A percentile compares a stretch with the other conserved stretches of the same genome.
These are phyloP conservation scores for Rafetus swinhoei DNA, from an alignment of 2,113 vertebrate genomes.

Conservation along the genomic window DNA sequence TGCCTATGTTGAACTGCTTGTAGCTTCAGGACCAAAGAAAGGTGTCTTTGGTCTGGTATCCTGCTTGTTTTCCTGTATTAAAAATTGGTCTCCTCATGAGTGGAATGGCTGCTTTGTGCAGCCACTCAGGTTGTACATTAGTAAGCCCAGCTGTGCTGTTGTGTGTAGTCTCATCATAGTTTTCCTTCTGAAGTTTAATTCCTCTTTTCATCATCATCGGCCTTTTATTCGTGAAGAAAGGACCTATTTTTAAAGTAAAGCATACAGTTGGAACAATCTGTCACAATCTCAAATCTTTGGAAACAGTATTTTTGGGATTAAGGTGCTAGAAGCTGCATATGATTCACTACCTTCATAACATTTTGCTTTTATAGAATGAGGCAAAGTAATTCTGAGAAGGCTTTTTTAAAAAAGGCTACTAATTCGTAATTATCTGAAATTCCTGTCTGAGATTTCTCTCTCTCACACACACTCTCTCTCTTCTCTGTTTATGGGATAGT, in stretches of 20 bases:
- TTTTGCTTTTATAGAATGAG: slow-evolving; percentile 61
- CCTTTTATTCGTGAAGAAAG: background rate
- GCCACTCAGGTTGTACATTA: background rate
- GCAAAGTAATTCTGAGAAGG: slow-evolving; percentile 54
- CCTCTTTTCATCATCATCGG: background rate
- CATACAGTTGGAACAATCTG: background rate
- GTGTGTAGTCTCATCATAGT: background rate
- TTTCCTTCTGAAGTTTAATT: background rate
- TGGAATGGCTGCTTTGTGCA: background rate
- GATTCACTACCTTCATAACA: slow-evolving; percentile 53
- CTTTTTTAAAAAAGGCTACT: slow-evolving; percentile 68
- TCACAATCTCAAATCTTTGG: slow-evolving; percentile 11
- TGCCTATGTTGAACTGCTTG: background rate
- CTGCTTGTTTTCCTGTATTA: background rate
- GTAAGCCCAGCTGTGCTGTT: background rate
- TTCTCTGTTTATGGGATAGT: slow-evolving; percentile 12
- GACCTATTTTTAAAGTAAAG: background rate
- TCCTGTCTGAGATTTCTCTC: slow-evolving; percentile 41
- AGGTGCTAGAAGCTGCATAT: slow-evolving; percentile 40
- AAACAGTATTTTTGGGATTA: slow-evolving; percentile 13
- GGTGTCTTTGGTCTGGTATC: background rate
- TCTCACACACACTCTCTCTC: background rate
- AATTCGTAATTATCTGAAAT: slow-evolving; percentile 53
- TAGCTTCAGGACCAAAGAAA: fast-evolving
- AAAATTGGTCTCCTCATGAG: background rate